Conservation (phyloP, 2,888 invertebrate species). For the Dioctria rufipes region DNA sequence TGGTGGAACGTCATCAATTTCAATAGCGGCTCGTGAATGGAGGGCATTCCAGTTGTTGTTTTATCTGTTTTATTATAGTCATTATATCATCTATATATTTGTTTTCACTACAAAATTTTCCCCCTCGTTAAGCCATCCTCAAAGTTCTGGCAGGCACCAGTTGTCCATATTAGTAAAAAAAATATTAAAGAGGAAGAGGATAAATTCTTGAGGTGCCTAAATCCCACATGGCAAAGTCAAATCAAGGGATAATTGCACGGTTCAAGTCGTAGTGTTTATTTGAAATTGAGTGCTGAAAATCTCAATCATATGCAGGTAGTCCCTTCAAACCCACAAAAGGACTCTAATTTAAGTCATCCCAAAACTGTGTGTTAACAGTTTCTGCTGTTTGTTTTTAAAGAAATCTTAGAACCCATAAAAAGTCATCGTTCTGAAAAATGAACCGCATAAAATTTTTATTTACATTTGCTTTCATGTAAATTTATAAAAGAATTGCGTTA, state of each 20-base stretch:
- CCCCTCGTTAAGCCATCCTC: not conserved
- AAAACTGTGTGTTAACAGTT: not conserved
- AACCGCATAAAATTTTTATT: not conserved
- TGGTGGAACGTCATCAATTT: not conserved
- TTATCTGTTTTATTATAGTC: conserved; percentile 43
- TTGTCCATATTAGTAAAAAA: not conserved
- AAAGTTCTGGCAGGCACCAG: not conserved
- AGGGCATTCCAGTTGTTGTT: conserved; percentile 16
- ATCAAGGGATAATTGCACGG: not conserved
- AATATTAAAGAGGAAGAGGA: not conserved
- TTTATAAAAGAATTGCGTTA: too few species aligned
- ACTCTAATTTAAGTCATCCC: not conserved
- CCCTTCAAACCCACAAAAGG: not conserved
- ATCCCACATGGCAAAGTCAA: not conserved
- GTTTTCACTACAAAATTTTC: conserved; percentile 37
- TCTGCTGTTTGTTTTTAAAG: not conserved
- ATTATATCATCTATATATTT: conserved; percentile 45
- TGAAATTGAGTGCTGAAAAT: conserved; percentile 8
- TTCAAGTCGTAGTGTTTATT: not conserved
- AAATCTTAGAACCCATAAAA: not conserved
- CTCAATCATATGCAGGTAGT: not conserved
- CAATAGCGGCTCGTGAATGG: not conserved
- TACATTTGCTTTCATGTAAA: not conserved
- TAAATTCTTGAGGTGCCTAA: not conserved
- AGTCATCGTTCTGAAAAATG: not conserved